Evolutionary conservation across 92 coral and sea anemone species (phyloP).

Genomic region (Bergia puertoricense): DNA sequence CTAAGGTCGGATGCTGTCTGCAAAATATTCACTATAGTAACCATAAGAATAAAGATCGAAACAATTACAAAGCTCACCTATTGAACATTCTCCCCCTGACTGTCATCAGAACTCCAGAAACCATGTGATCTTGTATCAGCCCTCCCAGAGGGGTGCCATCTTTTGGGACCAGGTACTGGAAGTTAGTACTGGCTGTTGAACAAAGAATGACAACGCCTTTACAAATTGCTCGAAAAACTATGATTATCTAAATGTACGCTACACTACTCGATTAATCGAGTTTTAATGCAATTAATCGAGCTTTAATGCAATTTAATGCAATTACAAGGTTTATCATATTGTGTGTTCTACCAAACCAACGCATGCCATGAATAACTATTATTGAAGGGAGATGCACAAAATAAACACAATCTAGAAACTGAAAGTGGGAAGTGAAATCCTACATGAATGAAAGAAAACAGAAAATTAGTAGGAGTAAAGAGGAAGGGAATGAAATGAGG

Average conservation of each 20-base stretch:
- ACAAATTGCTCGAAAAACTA: no score
- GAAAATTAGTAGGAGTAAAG: background rate
- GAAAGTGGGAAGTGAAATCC: no score
- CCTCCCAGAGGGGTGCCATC: constrained; percentile 98
- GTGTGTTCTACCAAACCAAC: background rate
- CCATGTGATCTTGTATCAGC: constrained; percentile 95
- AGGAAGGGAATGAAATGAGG: background rate
- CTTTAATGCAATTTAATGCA: no score
- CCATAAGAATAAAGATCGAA: background rate
- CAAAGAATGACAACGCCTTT: background rate
- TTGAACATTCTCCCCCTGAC: constrained; percentile 88
- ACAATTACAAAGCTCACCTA: constrained; percentile 54
- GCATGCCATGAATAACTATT: no score
- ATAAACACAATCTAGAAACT: no score
- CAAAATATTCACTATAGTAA: background rate
- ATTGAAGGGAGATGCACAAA: no score
- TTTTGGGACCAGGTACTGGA: constrained; percentile 92
- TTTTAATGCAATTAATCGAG: no score
- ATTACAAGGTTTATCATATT: background rate
- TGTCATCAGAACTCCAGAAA: constrained; percentile 92
- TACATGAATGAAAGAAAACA: no score
- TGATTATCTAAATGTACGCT: no score
- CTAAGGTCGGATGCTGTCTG: background rate
- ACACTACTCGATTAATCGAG: no score
- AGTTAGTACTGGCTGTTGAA: constrained; percentile 89